phyloP scores from a whole-genome alignment of 2,797 vertebrate species.

The Pantherophis alleghaniensis region DNA sequence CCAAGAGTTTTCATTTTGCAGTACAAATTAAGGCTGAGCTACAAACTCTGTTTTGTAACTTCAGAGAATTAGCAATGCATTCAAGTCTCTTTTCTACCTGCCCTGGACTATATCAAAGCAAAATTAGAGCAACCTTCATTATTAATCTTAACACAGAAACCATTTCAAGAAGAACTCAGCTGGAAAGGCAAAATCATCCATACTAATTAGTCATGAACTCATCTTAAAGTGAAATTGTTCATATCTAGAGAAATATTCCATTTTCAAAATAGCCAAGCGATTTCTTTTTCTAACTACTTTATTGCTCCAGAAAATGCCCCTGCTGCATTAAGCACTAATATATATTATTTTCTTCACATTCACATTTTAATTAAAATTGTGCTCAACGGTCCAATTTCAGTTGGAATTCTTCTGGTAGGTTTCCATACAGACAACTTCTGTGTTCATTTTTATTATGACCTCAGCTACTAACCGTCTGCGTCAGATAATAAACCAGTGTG shows the following conservation, averaged over 20 bases:
- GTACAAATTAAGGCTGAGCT: not conserved
- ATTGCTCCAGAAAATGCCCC: not conserved
- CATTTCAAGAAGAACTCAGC: not conserved
- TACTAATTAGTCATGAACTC: not conserved
- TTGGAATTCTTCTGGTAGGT: not conserved
- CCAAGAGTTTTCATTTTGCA: not conserved
- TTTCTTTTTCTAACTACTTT: not conserved
- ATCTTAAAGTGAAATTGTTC: not conserved
- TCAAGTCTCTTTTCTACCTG: not conserved
- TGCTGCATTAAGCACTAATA: not conserved
- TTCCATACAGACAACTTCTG: not conserved
- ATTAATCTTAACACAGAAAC: not conserved
- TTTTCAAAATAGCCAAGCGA: not conserved
- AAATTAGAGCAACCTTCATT: not conserved
- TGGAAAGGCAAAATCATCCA: not conserved
- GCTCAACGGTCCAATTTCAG: not conserved
- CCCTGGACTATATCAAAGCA: not conserved
- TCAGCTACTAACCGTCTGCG: not conserved
- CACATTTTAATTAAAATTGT: conserved; percentile 2
- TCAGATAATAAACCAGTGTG: not conserved
- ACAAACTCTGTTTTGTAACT: not conserved
- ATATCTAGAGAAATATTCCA: not conserved
- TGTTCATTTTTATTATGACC: not conserved
- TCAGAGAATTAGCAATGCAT: not conserved
- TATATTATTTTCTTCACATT: not conserved